Evolutionary conservation across 2,113 vertebrate species (phyloP).

Genomic region (Tetrao urogallus): DNA sequence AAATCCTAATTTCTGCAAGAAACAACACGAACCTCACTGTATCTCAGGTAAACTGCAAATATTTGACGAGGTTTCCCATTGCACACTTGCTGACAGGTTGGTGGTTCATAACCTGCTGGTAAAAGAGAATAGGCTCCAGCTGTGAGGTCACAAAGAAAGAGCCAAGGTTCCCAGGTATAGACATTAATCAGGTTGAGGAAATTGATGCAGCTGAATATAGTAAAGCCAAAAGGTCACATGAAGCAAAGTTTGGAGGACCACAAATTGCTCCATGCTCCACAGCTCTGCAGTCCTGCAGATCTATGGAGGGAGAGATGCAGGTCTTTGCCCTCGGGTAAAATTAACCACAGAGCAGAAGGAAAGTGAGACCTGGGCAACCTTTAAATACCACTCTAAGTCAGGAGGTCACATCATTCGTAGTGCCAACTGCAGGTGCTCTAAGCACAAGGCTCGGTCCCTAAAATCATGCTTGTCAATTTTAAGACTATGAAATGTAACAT

Average conservation of each 20-base stretch:
- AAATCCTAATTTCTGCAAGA: neutral
- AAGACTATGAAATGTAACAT: neutral
- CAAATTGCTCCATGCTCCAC: neutral
- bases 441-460: neutral
- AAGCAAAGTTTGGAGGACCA: neutral
- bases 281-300: neutral
- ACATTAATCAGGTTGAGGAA: neutral
- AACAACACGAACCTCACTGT: neutral
- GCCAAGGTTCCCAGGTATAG: neutral
- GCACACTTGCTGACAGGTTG: neutral
- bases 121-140: neutral
- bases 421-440: neutral
- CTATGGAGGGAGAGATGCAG: neutral
- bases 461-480: neutral
- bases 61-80: neutral
- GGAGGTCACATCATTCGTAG: neutral
- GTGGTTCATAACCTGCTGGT: neutral
- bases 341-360: neutral
- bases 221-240: neutral
- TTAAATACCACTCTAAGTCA: neutral
- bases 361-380: neutral
- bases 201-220: neutral
- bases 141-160: neutral
- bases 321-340: neutral
- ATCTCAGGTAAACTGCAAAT: constrained; percentile 23